A percentile compares a stretch with the other conserved stretches of the same genome.
Evolutionary conservation across 2,113 vertebrate genomes (phyloP).

Genomic region (Ranitomeya imitator): DNA sequence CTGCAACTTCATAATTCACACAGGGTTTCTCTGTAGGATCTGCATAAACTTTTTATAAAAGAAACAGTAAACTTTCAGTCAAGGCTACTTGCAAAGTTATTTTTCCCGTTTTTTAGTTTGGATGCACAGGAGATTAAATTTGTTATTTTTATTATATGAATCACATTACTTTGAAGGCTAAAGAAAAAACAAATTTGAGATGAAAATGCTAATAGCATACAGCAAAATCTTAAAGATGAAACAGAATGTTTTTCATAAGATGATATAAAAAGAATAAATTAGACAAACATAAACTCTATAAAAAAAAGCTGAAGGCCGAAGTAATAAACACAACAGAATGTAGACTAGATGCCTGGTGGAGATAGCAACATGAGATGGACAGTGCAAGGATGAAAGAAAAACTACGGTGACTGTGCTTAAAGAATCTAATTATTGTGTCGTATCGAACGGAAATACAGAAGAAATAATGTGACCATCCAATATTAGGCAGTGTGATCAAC

Average conservation of each 20-base stretch:
- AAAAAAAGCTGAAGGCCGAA: conserved; percentile 28
- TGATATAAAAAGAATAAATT: conserved; percentile 31
- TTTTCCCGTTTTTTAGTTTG: neutral
- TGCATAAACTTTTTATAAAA: neutral
- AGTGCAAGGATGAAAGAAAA: neutral
- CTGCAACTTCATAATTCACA: too few relatives aligned
- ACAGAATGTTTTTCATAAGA: conserved; percentile 18
- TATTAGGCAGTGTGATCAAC: neutral
- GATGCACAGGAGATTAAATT: neutral
- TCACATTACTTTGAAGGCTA: neutral
- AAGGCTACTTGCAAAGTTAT: neutral
- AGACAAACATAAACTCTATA: conserved; percentile 21
- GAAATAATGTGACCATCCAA: neutral
- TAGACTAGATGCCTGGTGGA: neutral
- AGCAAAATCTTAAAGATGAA: conserved; percentile 25
- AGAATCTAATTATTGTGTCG: conserved; percentile 19
- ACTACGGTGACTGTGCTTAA: neutral
- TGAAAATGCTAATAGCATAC: conserved; percentile 8
- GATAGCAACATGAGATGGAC: conserved; percentile 8
- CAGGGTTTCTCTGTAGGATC: neutral
- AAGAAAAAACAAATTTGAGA: neutral
- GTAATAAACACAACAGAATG: conserved; percentile 18
- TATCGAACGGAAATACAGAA: neutral
- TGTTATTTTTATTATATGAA: neutral
- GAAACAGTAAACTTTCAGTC: neutral